Evolutionary conservation across 2,888 invertebrate genomes (phyloP).

Genomic region (Trachelus tabidus): DNA sequence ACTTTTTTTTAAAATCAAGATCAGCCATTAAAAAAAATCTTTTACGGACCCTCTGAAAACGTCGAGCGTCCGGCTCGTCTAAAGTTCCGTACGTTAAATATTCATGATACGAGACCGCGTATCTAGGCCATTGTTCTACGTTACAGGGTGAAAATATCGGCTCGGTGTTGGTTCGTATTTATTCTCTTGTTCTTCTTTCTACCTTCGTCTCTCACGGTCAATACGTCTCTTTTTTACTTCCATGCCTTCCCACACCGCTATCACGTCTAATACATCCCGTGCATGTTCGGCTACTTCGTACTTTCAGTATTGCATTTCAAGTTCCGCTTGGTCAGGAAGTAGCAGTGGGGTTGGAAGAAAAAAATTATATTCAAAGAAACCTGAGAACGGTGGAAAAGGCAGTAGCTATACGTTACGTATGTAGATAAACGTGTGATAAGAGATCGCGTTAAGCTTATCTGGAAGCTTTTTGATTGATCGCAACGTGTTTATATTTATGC

Average conservation of each 20-base stretch:
- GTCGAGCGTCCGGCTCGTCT: not conserved
- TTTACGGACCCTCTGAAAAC: not conserved
- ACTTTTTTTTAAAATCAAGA: not conserved
- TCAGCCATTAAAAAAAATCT: not conserved
- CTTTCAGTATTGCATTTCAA: not conserved
- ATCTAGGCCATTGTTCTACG: conserved; percentile 49
- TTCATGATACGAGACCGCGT: conserved; percentile 50
- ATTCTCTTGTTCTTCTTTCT: conserved; percentile 12
- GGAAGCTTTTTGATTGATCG: conserved; percentile 33
- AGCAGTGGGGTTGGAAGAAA: not conserved
- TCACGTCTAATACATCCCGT: not conserved
- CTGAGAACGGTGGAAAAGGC: not conserved
- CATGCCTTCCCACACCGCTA: conserved; percentile 16
- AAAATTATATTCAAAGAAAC: not conserved
- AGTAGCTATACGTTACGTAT: not conserved
- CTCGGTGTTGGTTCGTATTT: conserved; percentile 13
- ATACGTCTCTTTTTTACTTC: conserved; percentile 1
- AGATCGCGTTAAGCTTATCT: conserved; percentile 26
- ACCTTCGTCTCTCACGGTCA: conserved; percentile 9
- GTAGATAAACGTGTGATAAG: not conserved
- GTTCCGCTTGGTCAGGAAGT: not conserved
- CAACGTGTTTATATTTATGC: conserved; percentile 23
- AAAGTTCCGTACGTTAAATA: conserved; percentile 43
- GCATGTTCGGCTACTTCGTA: not conserved
- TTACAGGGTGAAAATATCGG: conserved; percentile 36